Base-by-base conservation (phyloP, 2,113 vertebrate species). In the Thalassoma bifasciatum region DNA sequence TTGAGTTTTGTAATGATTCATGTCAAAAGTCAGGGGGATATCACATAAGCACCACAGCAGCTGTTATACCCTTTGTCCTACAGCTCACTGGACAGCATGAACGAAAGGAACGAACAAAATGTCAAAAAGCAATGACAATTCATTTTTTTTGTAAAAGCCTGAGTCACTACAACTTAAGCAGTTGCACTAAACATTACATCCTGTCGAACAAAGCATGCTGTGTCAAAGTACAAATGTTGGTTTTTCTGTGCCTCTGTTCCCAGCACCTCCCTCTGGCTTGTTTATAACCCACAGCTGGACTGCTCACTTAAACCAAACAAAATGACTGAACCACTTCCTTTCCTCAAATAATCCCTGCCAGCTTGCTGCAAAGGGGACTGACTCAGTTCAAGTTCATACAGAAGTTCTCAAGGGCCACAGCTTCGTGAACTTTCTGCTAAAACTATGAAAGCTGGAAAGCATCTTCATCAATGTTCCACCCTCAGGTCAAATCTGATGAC, bases 401-500 rank as follows among this genome's bases (percentile, higher is more conserved):
- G 66, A 73, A 66, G n/a, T n/a, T n/a, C n/a, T 22, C 21, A 10
- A 57, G 52, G 69, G 53, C 68, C 59, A 58, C 30, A 63, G 60
- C 46, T 44, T 17, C n/a, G n/a, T n/a, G n/a, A n/a, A n/a, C n/a
- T n/a, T n/a, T n/a, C n/a, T n/a, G n/a, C n/a, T n/a, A n/a, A n/a
- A n/a, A n/a, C n/a, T n/a, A n/a, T n/a, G n/a, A 50, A 62, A 24
- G 0, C n/a, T 50, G 63, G 44, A 61, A 77, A 70, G 79, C 26
- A 64, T 72, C 66, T 58, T 42, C 51, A 74, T 44, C 49, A 57
- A 54, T 75, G 75, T 69, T 66, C 66, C n/a, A 37, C 62, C 77
- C 66, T 67, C 46, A 34, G 74, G 66, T 51, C 23, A 37, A 59
- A 47, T 88, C 70, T 76, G 79, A 64, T 69, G 70, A 54, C 69